Conservation (phyloP, 64 coral and sea anemone genomes). For the Trachythela sp. region DNA sequence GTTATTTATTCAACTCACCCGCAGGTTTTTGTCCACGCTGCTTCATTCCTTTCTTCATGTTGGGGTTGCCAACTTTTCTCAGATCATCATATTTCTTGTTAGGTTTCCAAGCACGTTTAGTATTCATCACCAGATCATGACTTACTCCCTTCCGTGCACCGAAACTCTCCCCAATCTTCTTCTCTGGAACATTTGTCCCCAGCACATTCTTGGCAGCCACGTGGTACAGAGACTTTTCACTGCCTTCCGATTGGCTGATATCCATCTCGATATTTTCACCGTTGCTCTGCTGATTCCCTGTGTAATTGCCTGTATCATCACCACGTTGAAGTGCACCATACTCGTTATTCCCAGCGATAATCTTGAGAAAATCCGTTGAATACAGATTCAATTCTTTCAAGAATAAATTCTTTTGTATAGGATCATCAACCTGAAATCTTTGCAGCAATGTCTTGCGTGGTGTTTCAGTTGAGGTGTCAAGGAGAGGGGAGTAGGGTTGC, state of each 20-base stretch:
- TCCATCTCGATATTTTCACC: neutral
- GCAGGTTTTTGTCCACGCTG: neutral
- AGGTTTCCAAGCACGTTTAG: slow-evolving; percentile 17
- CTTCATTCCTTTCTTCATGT: neutral
- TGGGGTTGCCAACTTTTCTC: neutral
- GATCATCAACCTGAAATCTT: neutral
- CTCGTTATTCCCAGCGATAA: neutral
- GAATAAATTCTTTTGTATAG: neutral
- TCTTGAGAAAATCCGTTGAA: slow-evolving; percentile 1
- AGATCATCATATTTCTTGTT: slow-evolving; percentile 29
- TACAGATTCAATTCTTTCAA: neutral
- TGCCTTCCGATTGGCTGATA: neutral
- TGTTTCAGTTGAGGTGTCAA: neutral
- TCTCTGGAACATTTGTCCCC: neutral
- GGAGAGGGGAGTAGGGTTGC: neutral
- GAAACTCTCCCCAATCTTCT: slow-evolving; percentile 5
- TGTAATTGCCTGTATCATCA: neutral
- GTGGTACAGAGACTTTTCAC: neutral
- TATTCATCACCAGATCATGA: neutral
- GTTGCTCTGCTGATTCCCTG: neutral
- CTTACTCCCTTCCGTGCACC: neutral
- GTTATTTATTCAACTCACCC: neutral
- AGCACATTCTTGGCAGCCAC: neutral
- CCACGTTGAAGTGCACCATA: neutral
- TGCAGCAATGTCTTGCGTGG: slow-evolving; percentile 7